Base-by-base conservation (phyloP, 2,797 vertebrate genomes). In the Lophotriccus pileatus region DNA sequence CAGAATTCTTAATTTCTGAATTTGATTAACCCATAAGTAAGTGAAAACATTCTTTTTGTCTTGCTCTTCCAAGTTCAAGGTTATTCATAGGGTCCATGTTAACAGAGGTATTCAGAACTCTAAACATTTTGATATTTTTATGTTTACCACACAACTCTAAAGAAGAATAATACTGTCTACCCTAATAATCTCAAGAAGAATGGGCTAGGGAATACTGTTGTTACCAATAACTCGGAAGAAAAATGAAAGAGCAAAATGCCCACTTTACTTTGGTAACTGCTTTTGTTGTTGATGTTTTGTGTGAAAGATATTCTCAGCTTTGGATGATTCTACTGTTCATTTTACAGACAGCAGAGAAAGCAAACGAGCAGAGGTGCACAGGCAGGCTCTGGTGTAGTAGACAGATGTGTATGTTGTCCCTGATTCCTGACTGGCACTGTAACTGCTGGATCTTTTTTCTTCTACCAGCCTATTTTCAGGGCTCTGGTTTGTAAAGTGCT, bases 271-370 rank as follows among this genome's bases (percentile, higher is more conserved):
- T 10, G 9, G 14, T 41, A 46, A 23, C 2, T 28, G 14, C 4
- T 62, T 72, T 16, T 53, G 25, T 25, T 89, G 32, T 7, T 2
- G 1, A 3, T 25, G 12, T 32, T 46, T 43, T 34, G 4, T 18
- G 32, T 34, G 34, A 53, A 60, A 19, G 18, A 15, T 56, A 9
- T 49, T 37, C 11, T 84, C 13, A 16, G 23, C 24, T 43, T 74
- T 84, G 44, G 23, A 4, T 1, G 1, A 30, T 34, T 12, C 14
- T 47, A 0, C 34, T 56, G 7, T 15, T 78, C 4, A 1, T 56
- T 39, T 89, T 39, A 30, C 8, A 72, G 23, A 5, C 22, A 49
- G 30, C 22, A 75, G 14, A 20, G 52, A 85, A 68, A 84, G 21
- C 2, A 1, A 60, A 25, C 1, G 7, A 56, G 23, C 46, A 30